Evolutionary conservation across 2,797 vertebrate genomes (phyloP).

Genomic region (Microctenopoma steveboyesi): DNA sequence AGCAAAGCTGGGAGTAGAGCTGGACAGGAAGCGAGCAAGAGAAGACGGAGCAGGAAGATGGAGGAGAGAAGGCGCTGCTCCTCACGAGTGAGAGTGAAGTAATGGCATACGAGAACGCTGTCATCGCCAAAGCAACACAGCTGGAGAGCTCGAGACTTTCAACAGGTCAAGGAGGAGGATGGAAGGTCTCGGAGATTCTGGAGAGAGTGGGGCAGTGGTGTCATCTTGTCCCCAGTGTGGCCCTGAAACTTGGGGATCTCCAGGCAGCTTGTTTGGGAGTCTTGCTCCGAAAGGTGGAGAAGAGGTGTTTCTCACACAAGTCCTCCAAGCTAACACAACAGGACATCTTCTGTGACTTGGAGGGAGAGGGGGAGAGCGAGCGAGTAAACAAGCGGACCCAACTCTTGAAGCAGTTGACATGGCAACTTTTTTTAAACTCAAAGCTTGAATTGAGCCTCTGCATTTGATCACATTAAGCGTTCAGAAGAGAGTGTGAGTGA

Average conservation of each 20-base stretch:
- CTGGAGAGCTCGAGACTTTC: conserved; percentile 63
- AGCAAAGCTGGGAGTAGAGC: conserved; percentile 67
- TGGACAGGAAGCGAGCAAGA: conserved; percentile 66
- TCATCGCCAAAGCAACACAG: conserved; percentile 75
- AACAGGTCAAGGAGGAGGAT: conserved; percentile 42
- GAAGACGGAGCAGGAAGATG: conserved; percentile 38
- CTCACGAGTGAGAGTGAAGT: conserved; percentile 81
- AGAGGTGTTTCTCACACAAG: conserved; percentile 80
- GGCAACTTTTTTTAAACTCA: conserved; percentile 76
- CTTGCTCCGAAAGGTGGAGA: conserved; percentile 78
- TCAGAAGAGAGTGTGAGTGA: conserved; percentile 39
- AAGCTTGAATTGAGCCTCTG: conserved; percentile 73
- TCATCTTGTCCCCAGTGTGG: conserved; percentile 56
- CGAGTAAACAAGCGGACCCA: conserved; percentile 51
- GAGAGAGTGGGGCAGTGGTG: conserved; percentile 40
- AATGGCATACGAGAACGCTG: conserved; percentile 81
- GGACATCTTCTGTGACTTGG: conserved; percentile 68
- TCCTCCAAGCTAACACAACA: conserved; percentile 81
- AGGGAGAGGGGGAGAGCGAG: conserved; percentile 48
- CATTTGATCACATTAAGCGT: conserved; percentile 66
- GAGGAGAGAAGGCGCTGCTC: conserved; percentile 76
- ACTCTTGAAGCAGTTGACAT: conserved; percentile 68
- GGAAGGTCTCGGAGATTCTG: conserved; percentile 40
- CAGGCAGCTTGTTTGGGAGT: conserved; percentile 67
- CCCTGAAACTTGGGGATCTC: conserved; percentile 49